Evolutionary conservation across 1,140 invertebrate genomes (phyloP), one percentile per base, ranked within the genome.

Genomic region (Drosophila jambulina): DNA sequence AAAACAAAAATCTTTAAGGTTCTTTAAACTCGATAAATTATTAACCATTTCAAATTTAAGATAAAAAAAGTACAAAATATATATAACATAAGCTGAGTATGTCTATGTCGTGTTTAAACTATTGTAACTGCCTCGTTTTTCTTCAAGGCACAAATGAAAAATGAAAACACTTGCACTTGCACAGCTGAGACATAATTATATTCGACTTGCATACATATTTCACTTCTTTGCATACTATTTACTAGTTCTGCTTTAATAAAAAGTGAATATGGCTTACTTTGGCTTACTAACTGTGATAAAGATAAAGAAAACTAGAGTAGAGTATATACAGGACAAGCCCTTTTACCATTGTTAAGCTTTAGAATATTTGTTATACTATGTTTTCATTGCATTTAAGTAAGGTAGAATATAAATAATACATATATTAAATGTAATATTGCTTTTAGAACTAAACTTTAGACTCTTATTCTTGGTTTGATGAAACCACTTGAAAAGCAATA

Each of bases 181-280:
- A 54, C 17, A 62, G 46, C 49, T 57, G 29, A 8, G 48, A 17
- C 29, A 38, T 32, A 63, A 23, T 36, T 42, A n/a, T 60, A 63
- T 19, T 29, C 17, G 4, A 32, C 15, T 32, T 42, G 15, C 17
- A 38, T 40, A 17, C 9, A 27, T 17, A 19, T 29, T 23, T 36
- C 10, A 17, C 1, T 1, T 19, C 10, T 42, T 42, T 10, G 9
- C 9, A 34, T 53, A 9, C 19, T 7, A 13, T 4, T 19, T 51
- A 29, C 10, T 3, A 29, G 10, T 15, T 21, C 3, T 13, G 5
- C 6, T 21, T 19, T 13, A 34, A 49, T 7, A 13, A 23, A 23
- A 1, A 45, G 5, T 7, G 6, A 9, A 9, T 10, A 32, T 32
- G 9, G 10, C 3, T 13, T 19, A 19, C 29, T 34, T 4, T 0